A percentile compares a stretch with the other conserved stretches of the same genome.
Conservation (phyloP, 2,113 vertebrate species). For the Columba janthina region DNA sequence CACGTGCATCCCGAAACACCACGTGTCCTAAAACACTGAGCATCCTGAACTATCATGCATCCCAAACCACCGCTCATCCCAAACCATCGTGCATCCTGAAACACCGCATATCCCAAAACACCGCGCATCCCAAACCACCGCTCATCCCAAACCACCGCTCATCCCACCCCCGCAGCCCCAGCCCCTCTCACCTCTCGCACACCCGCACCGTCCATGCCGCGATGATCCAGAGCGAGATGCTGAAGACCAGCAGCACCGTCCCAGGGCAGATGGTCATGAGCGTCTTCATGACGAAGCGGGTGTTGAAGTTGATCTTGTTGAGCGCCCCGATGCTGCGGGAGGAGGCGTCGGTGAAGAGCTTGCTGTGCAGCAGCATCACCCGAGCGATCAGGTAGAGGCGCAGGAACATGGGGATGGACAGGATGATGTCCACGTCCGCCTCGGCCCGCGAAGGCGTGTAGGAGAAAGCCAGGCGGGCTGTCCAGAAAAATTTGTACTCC, state of each 20-base stretch:
- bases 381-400: constrained; percentile 97
- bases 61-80: fast-evolving
- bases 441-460: constrained; percentile 90
- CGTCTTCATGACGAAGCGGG: constrained; percentile 98
- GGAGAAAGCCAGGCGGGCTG: constrained; percentile 93
- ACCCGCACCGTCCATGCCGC: constrained; percentile 98
- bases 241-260: constrained; percentile 97
- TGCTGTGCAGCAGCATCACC: constrained; percentile 98
- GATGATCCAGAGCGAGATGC: constrained; percentile 99
- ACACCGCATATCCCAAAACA: neutral
- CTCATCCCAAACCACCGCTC: neutral
- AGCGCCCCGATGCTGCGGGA: constrained; percentile 78
- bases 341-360: constrained; percentile 90
- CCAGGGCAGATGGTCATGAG: constrained; percentile 99
- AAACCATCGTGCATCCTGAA: neutral
- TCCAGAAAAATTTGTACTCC: constrained; percentile 97
- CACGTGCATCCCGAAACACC: neutral
- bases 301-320: constrained; percentile 98
- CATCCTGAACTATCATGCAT: too few species aligned
- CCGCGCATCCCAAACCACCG: neutral
- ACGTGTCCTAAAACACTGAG: neutral
- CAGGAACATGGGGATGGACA: constrained; percentile 98
- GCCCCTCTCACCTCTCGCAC: constrained; percentile 88
- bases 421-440: constrained; percentile 97
- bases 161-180: neutral